Percentiles rank a stretch among this genome's conserved stretches.
phyloP scores from a whole-genome alignment of 2,888 invertebrate genomes.

The Apodemia mormo region DNA sequence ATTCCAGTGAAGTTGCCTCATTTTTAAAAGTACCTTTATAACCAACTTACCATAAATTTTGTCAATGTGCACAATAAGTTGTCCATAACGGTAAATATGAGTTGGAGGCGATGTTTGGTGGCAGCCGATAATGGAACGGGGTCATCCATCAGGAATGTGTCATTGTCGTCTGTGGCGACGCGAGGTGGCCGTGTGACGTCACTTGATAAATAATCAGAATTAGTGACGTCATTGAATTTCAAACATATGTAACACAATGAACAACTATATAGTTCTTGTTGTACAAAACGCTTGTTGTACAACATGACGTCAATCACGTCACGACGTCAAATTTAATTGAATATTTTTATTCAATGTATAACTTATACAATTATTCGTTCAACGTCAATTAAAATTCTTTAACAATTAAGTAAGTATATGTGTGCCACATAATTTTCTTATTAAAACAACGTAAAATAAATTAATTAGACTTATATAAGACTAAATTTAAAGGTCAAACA shows the following conservation, averaged over 20 bases:
- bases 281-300: too few relatives aligned
- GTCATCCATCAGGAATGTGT: slow-evolving; percentile 7
- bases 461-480: too few relatives aligned
- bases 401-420: too few relatives aligned
- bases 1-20: neutral
- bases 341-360: too few relatives aligned
- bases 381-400: too few relatives aligned
- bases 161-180: slow-evolving; percentile 3
- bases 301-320: too few relatives aligned
- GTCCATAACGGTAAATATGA: slow-evolving; percentile 17
- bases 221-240: neutral
- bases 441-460: too few relatives aligned
- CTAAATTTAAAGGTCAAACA: too few relatives aligned
- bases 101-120: slow-evolving; percentile 1
- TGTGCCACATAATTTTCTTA: too few relatives aligned
- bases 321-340: too few relatives aligned
- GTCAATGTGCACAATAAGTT: slow-evolving; percentile 1
- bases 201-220: neutral
- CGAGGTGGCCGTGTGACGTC: neutral
- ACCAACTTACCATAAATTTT: neutral
- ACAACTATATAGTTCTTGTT: too few relatives aligned
- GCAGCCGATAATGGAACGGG: slow-evolving; percentile 5
- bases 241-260: neutral
- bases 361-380: too few relatives aligned
- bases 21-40: neutral